Percentiles rank a stretch among this genome's conserved stretches.
Evolutionary conservation across 2,113 vertebrate genomes (phyloP).

Genomic region (Caranx ignobilis): DNA sequence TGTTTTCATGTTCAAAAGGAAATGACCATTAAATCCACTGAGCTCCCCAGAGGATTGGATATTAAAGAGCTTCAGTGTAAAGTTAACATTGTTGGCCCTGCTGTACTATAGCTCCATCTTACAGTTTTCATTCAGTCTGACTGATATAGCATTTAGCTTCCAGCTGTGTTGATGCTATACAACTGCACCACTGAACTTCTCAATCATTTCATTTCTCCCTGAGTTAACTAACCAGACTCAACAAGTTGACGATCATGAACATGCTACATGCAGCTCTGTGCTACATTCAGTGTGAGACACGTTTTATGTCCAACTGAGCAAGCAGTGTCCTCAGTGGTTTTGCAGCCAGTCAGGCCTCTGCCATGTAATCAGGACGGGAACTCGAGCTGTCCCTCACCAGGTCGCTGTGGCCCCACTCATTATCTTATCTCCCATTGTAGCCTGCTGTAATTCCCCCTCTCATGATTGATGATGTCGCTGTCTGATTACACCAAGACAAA

Average conservation of each 20-base stretch:
- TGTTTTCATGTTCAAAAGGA: neutral
- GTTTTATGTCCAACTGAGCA: conserved; percentile 4
- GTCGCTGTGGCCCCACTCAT: conserved; percentile 72
- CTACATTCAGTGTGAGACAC: neutral
- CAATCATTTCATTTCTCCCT: too few relatives aligned
- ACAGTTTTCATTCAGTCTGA: neutral
- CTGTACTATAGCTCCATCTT: too few relatives aligned
- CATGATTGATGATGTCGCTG: conserved; percentile 83
- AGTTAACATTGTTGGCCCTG: neutral
- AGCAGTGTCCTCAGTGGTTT: conserved; percentile 16
- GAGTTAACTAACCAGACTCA: too few relatives aligned
- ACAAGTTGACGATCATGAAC: neutral
- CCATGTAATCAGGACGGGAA: conserved; percentile 75
- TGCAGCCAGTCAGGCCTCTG: conserved; percentile 36
- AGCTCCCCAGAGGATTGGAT: neutral
- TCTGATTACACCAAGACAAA: conserved; percentile 83
- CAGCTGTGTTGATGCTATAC: too few relatives aligned
- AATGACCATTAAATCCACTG: neutral
- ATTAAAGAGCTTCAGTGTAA: neutral
- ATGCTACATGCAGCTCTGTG: neutral
- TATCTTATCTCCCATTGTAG: conserved; percentile 82
- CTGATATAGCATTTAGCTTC: neutral
- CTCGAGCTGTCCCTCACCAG: conserved; percentile 67
- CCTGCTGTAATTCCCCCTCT: conserved; percentile 78
- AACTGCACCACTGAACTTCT: neutral